Evolutionary conservation across 2,888 invertebrate genomes (phyloP).

Genomic region (Brenthis hecate): DNA sequence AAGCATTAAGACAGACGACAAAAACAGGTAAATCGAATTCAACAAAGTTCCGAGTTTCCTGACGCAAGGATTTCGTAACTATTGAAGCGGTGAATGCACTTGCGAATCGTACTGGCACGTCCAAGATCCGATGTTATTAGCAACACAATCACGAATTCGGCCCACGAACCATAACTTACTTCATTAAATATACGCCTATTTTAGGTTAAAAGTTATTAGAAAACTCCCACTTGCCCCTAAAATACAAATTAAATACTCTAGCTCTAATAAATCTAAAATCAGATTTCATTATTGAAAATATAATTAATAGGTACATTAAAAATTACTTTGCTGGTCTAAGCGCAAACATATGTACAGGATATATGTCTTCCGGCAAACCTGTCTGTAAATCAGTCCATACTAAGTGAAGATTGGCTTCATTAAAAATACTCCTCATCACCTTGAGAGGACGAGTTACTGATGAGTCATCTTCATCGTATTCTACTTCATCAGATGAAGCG

Average conservation of each 20-base stretch:
- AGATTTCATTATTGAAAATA: too few relatives aligned
- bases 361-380: constrained; percentile 93
- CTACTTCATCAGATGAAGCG: constrained; percentile 83
- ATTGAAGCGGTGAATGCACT: constrained; percentile 64
- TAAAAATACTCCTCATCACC: constrained; percentile 84
- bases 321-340: constrained; percentile 71
- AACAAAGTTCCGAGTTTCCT: constrained; percentile 43
- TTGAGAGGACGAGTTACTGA: constrained; percentile 92
- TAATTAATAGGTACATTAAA: too few relatives aligned
- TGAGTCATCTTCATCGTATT: constrained; percentile 92
- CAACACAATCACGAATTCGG: constrained; percentile 70
- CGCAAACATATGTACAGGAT: constrained; percentile 94
- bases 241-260: not conserved
- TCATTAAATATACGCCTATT: constrained; percentile 60
- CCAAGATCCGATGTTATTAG: constrained; percentile 63
- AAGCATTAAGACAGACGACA: constrained; percentile 16
- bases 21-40: constrained; percentile 44
- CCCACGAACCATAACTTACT: constrained; percentile 63
- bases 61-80: constrained; percentile 63
- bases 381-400: constrained; percentile 87
- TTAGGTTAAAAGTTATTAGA: constrained; percentile 42
- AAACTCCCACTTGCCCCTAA: constrained; percentile 17
- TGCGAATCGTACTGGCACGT: constrained; percentile 59
- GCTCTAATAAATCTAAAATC: too few relatives aligned
- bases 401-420: constrained; percentile 86